Base-by-base conservation (phyloP, 1,140 invertebrate genomes). In the Drosophila leontia region DNA sequence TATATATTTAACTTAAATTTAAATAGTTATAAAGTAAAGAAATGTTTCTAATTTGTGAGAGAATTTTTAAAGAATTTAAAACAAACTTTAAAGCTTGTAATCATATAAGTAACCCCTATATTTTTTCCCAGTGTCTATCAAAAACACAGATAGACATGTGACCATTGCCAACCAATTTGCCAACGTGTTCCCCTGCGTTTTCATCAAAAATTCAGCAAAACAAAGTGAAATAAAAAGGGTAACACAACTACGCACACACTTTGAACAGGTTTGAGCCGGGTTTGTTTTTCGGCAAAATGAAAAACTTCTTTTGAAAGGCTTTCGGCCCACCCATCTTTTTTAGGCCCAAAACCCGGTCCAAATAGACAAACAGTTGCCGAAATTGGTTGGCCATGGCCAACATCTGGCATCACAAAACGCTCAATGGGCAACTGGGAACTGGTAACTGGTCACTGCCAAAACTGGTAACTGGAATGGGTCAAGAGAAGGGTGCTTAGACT, bases 361-460 rank as follows among this genome's bases (percentile, higher is more conserved):
- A 86, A 81, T 88, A 71, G 81, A 90, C 84, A 88, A 88, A 88
- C 84, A 88, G 80, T 88, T 90, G 84, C 68, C 84, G 58, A 88
- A 88, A 88, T 88, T 88, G 84, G 80, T 84, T 84, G 80, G 44
- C 68, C 41, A 70, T 78, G 29, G 61, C 67, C 62, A 81, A 78
- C 82, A 88, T 85, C 85, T 88, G 84, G 56, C 63, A 67, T 29
- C 72, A 75, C 67, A 80, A 67, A 82, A 78, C 56, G 57, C 48
- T 48, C 34, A 23, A 60, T 41, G n/a, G 26, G 41, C 35, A 55
- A 39, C 35, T 39, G 53, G 53, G 51, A 19, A 13, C 50, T 17
- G 17, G 44, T 11, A 29, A 34, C 13, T 19, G 48, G 50, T 13
- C 11, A 39, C 53, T 39, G 53, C 48, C 26, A n/a, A 13, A 39